A percentile compares a stretch with the other conserved stretches of the same genome.
These are phyloP conservation scores for Ammodytes dubius DNA, from an alignment of 2,113 vertebrate genomes.

Conservation along the genomic window DNA sequence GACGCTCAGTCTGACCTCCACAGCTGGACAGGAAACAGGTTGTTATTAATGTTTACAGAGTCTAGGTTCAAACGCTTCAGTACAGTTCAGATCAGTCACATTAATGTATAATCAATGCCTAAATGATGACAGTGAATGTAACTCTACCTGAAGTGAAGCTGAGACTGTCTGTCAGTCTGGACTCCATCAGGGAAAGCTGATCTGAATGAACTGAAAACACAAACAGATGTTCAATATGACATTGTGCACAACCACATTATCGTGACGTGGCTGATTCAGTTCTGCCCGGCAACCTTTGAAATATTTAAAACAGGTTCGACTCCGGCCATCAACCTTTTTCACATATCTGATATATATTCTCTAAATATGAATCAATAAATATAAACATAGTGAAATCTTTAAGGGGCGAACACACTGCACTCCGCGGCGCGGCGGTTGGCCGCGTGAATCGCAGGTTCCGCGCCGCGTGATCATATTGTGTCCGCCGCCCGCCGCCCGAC, in stretches of 20 bases:
- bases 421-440: too few species aligned
- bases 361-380: neutral
- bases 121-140: too few species aligned
- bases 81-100: neutral
- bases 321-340: too few species aligned
- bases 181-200: neutral
- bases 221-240: neutral
- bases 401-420: too few species aligned
- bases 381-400: too few species aligned
- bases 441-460: too few species aligned
- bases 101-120: neutral
- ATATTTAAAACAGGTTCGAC: too few species aligned
- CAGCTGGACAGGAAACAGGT: too few species aligned
- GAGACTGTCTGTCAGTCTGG: neutral
- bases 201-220: neutral
- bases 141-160: conserved; percentile 3
- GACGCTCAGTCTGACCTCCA: neutral
- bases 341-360: neutral
- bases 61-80: neutral
- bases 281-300: too few species aligned
- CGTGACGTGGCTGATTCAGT: neutral
- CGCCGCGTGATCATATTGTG: too few species aligned
- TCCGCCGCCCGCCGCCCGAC: too few species aligned
- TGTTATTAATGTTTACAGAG: too few species aligned
- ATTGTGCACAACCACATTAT: neutral